Base-by-base conservation (phyloP, 2,888 invertebrate species). In the Ophraella communa region DNA sequence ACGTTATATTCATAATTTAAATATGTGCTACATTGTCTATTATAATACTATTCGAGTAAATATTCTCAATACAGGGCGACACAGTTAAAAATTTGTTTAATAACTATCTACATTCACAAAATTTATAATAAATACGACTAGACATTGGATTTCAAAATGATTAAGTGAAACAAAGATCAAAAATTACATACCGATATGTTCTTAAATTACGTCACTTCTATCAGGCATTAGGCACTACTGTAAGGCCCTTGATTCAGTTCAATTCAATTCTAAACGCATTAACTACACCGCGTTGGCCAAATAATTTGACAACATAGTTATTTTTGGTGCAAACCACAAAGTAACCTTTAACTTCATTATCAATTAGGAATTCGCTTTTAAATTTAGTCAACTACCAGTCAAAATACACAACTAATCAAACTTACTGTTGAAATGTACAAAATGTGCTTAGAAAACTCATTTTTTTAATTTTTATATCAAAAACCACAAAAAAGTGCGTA, bases 1-100 rank as follows among this genome's bases (percentile, higher is more conserved):
- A 42, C 5, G 24, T 42, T 42, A 18, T 39, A 55, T 53, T 54
- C n/a, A n/a, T 21, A 5, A 54, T 54, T 21, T 55, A 42, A 30
- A 42, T 56, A 56, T 45, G 17, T 45, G 56, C 30, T 45, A 45
- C 11, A 27, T 21, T 39, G 42, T 56, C 56, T 56, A 56, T 56
- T 56, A 56, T 56, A 56, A 30, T 45, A 56, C 44, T 24, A 30
- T 56, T 23, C 27, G 39, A 39, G 39, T 39, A 39, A 39, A 14
- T 39, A 17, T 39, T 14, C 2, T 39, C 39, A 39, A 39, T 39
- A 39, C 5, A 39, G 39, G 39, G 5, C 39, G 5, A 39, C 7
- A 14, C 14, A 39, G 17, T 39, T 39, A 39, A 39, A 39, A 14
- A 39, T 17, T 17, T 39, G 7, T 39, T 39, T 39, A 39, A 14